Evolutionary conservation across 2,888 invertebrate species (phyloP), one percentile per base, ranked within the genome.

Genomic region (Parochlus steinenii): DNA sequence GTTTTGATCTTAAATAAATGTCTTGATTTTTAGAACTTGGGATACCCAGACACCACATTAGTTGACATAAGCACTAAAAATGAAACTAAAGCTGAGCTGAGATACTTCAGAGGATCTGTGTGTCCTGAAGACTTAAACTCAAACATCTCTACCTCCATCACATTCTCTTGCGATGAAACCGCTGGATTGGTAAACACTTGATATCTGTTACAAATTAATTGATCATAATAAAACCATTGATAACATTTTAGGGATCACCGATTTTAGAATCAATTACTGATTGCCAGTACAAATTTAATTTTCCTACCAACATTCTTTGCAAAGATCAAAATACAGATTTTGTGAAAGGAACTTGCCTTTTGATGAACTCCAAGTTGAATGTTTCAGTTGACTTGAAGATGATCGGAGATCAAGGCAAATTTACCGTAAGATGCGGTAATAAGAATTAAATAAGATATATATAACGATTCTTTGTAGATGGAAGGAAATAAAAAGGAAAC

Each of bases 231-330:
- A 14, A 6, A 6, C 10, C 5, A 17, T 15, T 27, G 6, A 29
- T 10, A 29, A 16, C 12, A 16, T n/a, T 15, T 29, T 29, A 58
- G 57, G 58, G 58, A 25, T 49, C 45, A 29, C 58, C 59, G 15
- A 50, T 53, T 40, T 44, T 59, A 42, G 48, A 48, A 43, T 46
- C 48, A 33, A 52, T 56, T 40, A 42, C 43, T 28, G 51, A 56
- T 38, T 59, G 58, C 43, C 46, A 53, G 42, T 58, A 55, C 44
- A 45, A 45, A 40, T 59, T 59, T 45, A 44, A 46, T 14, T 59
- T 59, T 56, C 47, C 50, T n/a, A 59, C 57, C 24, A 57, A 52
- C 41, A 50, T 57, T 37, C 52, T 59, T 44, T 59, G 58, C 41
- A 23, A 23, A 12, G 30, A 36, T 2, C 15, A 30, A 17, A 17